Percentiles rank a stretch among this genome's conserved stretches.
These are phyloP conservation scores for Maniola jurtina DNA, from an alignment of 1,140 invertebrate genomes.

Conservation along the genomic window DNA sequence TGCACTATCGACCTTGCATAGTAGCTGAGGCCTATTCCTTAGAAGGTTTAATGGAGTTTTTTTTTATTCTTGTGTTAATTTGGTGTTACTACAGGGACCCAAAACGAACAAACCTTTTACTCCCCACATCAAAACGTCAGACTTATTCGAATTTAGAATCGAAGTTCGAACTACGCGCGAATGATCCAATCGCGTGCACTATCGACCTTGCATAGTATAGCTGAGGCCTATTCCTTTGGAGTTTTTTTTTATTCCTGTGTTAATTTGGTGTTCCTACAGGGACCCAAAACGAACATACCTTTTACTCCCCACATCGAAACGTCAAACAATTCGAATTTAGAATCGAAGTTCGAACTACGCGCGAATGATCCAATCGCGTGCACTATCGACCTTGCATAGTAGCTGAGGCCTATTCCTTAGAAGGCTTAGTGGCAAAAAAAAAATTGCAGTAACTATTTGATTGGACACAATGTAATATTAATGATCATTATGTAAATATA, in stretches of 20 bases:
- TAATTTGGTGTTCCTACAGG: too few relatives aligned
- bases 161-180: background rate
- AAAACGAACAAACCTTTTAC: too few relatives aligned
- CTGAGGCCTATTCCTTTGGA: conserved; percentile 28
- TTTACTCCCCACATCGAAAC: too few relatives aligned
- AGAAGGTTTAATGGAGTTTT: conserved; percentile 24
- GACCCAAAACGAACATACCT: too few relatives aligned
- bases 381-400: conserved; percentile 20
- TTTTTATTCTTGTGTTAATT: too few relatives aligned
- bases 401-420: conserved; percentile 25
- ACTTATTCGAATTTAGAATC: conserved; percentile 21
- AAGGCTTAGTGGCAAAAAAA: conserved; percentile 7
- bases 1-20: conserved; percentile 25
- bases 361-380: conserved; percentile 29
- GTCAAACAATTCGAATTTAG: too few relatives aligned
- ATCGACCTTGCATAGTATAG: conserved; percentile 17
- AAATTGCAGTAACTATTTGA: background rate
- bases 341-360: background rate
- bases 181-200: conserved; percentile 28
- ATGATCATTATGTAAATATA: too few relatives aligned
- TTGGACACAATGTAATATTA: background rate
- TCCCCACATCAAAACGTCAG: too few relatives aligned
- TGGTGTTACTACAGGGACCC: too few relatives aligned
- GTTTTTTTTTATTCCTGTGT: background rate
- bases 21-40: conserved; percentile 22